These are phyloP conservation scores for Chrysotoxum bicinctum DNA, from an alignment of 2,888 invertebrate genomes.

Conservation along the genomic window DNA sequence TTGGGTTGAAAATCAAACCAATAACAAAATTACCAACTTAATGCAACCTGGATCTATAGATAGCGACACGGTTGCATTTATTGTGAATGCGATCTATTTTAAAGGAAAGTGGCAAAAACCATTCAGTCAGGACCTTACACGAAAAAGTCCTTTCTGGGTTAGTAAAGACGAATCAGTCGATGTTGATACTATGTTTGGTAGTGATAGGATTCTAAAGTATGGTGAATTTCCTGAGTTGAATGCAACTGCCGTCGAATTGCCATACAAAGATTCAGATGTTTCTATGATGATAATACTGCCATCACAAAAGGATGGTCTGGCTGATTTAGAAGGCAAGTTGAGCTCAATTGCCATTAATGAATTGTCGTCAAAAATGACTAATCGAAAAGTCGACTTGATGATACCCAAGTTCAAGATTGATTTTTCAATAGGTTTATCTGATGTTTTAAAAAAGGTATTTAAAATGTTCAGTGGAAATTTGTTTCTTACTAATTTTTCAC, in stretches of 20 bases:
- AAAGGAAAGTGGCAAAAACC: constrained; percentile 88
- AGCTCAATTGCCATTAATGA: constrained; percentile 83
- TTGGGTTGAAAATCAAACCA: constrained; percentile 92
- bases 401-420: constrained; percentile 91
- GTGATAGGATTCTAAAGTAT: constrained; percentile 79
- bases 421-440: constrained; percentile 84
- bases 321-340: constrained; percentile 84
- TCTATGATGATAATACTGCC: constrained; percentile 89
- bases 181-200: constrained; percentile 87
- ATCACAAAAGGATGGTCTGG: constrained; percentile 85
- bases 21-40: constrained; percentile 90
- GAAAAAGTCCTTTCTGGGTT: constrained; percentile 78
- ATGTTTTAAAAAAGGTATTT: constrained; percentile 85
- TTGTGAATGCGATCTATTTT: constrained; percentile 92
- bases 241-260: constrained; percentile 86
- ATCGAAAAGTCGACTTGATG: constrained; percentile 84
- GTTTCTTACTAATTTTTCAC: too few species aligned
- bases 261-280: constrained; percentile 86
- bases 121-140: constrained; percentile 82
- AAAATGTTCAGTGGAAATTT: too few species aligned
- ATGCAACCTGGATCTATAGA: constrained; percentile 84
- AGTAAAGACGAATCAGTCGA: constrained; percentile 81
- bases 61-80: constrained; percentile 83
- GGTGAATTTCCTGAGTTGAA: constrained; percentile 79
- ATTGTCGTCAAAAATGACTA: constrained; percentile 81